Base-by-base conservation (phyloP, 2,797 vertebrate genomes). In the Lindbergichthys nudifrons region DNA sequence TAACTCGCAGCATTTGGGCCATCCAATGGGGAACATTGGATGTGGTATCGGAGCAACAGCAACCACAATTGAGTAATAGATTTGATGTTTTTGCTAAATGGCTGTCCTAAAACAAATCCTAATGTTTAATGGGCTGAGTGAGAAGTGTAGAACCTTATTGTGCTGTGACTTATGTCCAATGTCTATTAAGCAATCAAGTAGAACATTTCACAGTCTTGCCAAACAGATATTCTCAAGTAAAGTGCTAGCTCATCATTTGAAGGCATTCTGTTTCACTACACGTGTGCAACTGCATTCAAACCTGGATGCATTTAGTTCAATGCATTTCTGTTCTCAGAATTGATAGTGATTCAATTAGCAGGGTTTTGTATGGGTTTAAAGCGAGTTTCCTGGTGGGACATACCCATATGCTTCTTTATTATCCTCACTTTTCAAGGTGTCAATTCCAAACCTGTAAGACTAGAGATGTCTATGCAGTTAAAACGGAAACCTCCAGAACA, bases 401-500 rank as follows among this genome's bases (percentile, higher is more conserved):
- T 14, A 15, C 36, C 10, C 26, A 43, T 8, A 51, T 42, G 1
- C n/a, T 11, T 58, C 12, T 58, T 4, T 39, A 21, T 18, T 11
- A 4, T 45, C 43, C 58, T 71, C 23, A 9, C 21, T 51, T 54
- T 46, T 51, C 52, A 15, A 8, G 16, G 7, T 56, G 16, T 47
- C 10, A 47, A 32, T 45, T 45, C 14, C 14, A 16, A 56, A 2
- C 42, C 53, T 74, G 15, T 36, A 13, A 63, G 74, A 61, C 7
- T 23, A 19, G 30, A 70, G 32, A 26, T 45, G 18, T 5, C 18
- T 30, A 21, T 62, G 51, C 46, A 51, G 15, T 62, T 39, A 50
- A 3, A 8, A 76, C 21, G 52, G 13, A 45, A 19, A 45, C 53
- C 50, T 57, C 77, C 58, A 51, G 19, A 18, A 54, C 23, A 36